phyloP scores from a whole-genome alignment of 2,797 vertebrate species.

The Bufotes viridis region DNA sequence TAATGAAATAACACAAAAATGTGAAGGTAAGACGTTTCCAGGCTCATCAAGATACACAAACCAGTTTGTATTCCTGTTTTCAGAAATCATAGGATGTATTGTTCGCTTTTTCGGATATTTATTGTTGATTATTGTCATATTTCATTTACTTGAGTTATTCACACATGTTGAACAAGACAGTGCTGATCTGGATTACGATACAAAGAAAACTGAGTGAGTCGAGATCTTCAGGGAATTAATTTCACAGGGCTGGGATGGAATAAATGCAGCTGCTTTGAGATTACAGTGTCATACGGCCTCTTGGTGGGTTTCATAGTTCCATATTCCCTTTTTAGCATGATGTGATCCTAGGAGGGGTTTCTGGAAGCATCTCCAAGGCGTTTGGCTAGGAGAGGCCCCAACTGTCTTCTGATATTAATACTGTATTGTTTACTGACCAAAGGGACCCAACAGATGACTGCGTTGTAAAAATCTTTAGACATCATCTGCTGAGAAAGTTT shows the following conservation, averaged over 20 bases:
- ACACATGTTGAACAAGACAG: not conserved
- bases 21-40: conserved; percentile 86
- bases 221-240: not conserved
- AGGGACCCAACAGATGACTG: not conserved
- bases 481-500: conserved; percentile 5
- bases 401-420: conserved; percentile 23
- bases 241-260: conserved; percentile 31
- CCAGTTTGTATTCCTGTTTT: not conserved
- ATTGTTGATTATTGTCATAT: conserved; percentile 5
- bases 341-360: conserved; percentile 41
- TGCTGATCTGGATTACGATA: conserved; percentile 12
- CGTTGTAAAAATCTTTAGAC: not conserved
- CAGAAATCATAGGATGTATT: not conserved
- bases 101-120: not conserved
- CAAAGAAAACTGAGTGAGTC: conserved; percentile 18
- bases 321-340: conserved; percentile 13
- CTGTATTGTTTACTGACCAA: conserved; percentile 8
- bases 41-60: conserved; percentile 1
- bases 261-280: conserved; percentile 45
- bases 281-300: conserved; percentile 30
- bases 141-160: conserved; percentile 25
- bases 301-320: conserved; percentile 19
- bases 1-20: conserved; percentile 97
- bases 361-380: conserved; percentile 13
- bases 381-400: conserved; percentile 15